These are phyloP conservation scores for Nerophis lumbriciformis DNA, from an alignment of 2,113 vertebrate species.

Conservation along the genomic window DNA sequence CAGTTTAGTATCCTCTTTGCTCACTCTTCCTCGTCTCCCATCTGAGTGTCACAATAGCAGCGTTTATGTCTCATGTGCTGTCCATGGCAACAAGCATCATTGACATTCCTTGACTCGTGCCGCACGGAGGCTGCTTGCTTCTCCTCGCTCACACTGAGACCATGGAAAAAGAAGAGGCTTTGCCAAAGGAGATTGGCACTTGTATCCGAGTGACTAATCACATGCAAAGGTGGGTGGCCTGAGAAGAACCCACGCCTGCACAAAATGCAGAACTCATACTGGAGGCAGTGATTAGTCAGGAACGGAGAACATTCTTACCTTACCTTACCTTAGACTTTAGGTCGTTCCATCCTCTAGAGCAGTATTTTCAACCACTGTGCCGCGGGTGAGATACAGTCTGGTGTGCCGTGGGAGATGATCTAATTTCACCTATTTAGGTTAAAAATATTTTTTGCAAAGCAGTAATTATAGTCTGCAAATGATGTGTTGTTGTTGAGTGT, in stretches of 20 bases:
- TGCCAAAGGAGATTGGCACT: neutral
- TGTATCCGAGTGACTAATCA: neutral
- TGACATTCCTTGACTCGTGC: slow-evolving; percentile 22
- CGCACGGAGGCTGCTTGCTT: neutral
- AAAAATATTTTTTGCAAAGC: too few relatives aligned
- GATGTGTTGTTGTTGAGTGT: too few relatives aligned
- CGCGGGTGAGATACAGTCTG: too few relatives aligned
- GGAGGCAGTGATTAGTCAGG: neutral
- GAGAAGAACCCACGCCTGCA: neutral
- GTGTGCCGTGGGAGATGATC: too few relatives aligned
- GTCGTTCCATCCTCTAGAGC: too few relatives aligned
- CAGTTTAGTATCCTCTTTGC: neutral
- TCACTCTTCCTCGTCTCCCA: neutral
- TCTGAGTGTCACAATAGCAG: too few relatives aligned
- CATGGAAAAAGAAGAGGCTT: slow-evolving; percentile 1
- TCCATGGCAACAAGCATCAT: slow-evolving; percentile 27
- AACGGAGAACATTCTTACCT: too few relatives aligned
- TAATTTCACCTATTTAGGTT: too few relatives aligned
- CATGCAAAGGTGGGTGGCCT: neutral
- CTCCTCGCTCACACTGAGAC: neutral
- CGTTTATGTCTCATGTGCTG: neutral
- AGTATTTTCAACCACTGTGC: too few relatives aligned
- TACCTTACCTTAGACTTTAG: too few relatives aligned
- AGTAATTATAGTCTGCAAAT: too few relatives aligned
- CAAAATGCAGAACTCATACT: neutral